These are phyloP conservation scores for Scopus umbretta DNA, from an alignment of 2,113 vertebrate genomes.

Conservation along the genomic window DNA sequence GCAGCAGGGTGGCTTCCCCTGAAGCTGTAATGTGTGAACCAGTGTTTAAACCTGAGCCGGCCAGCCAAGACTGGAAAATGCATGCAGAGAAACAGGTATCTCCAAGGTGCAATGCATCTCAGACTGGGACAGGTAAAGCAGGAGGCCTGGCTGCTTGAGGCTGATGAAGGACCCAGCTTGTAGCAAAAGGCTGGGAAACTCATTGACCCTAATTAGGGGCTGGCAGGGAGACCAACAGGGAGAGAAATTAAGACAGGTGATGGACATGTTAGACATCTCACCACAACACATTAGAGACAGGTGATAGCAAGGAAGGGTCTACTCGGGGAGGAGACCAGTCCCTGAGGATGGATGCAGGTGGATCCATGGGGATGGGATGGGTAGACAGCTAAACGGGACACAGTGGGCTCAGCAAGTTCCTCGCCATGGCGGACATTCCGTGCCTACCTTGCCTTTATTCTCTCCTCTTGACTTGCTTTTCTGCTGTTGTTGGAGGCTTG, in stretches of 20 bases:
- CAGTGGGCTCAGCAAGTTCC: neutral
- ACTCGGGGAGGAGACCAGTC: neutral
- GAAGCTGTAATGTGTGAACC: neutral
- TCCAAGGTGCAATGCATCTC: neutral
- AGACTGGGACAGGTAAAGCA: too few relatives aligned
- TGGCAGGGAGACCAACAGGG: neutral
- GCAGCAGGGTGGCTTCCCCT: neutral
- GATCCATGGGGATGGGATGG: neutral
- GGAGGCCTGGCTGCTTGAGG: rapidly evolving
- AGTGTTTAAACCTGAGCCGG: neutral
- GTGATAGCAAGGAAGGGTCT: neutral
- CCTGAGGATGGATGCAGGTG: neutral
- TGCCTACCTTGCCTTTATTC: neutral
- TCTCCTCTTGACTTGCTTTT: neutral
- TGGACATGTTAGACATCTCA: neutral
- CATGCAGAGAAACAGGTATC: too few relatives aligned
- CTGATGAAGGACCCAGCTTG: neutral
- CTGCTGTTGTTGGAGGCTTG: neutral
- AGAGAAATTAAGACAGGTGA: neutral
- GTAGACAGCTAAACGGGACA: neutral
- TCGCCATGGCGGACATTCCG: rapidly evolving
- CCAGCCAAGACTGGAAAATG: neutral
- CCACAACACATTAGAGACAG: rapidly evolving
- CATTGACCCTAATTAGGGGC: neutral
- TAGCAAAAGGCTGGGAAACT: neutral